Percentiles rank a stretch among this genome's conserved stretches.
Evolutionary conservation across 2,797 vertebrate species (phyloP).

Genomic region (Alosa sapidissima): DNA sequence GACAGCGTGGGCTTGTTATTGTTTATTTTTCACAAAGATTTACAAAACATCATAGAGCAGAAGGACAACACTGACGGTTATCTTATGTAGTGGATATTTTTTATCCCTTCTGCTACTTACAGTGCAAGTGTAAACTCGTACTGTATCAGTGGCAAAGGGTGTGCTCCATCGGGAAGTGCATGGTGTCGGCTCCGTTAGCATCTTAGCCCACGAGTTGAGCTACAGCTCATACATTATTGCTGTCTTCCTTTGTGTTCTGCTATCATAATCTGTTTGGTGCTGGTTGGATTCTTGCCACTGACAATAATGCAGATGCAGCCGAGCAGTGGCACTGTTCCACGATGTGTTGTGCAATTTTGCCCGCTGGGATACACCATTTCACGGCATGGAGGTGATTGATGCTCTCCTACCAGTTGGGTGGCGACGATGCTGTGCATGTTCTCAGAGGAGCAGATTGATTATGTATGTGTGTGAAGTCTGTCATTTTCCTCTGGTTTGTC

Average conservation of each 20-base stretch:
- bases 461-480: background rate
- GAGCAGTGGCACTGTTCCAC: background rate
- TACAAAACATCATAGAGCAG: background rate
- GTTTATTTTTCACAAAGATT: background rate
- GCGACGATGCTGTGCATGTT: background rate
- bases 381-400: background rate
- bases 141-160: background rate
- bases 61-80: background rate
- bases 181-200: background rate
- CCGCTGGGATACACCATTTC: background rate
- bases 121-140: background rate
- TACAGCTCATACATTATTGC: background rate
- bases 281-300: background rate
- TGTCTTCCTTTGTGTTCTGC: background rate
- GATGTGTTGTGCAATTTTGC: background rate
- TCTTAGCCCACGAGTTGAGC: background rate
- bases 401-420: background rate
- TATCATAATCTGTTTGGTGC: background rate
- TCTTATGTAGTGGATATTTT: background rate
- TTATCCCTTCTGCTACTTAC: background rate
- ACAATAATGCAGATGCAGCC: background rate
- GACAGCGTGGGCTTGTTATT: background rate
- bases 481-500: background rate
- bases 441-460: background rate
- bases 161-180: background rate